Base-by-base conservation (phyloP, 2,888 invertebrate species). In the Drosophila bunnanda region DNA sequence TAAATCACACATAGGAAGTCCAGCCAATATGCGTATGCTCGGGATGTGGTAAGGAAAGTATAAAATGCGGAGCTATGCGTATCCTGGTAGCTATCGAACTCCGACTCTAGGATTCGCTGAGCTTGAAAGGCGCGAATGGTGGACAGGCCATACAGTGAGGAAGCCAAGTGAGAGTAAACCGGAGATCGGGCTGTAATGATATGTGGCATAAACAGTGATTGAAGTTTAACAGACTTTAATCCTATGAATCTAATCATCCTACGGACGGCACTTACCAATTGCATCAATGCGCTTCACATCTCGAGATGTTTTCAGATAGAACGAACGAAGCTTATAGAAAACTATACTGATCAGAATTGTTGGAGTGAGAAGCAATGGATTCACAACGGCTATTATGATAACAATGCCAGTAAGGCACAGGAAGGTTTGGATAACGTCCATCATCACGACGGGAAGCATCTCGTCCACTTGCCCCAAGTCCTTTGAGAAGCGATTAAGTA, bases 11-110 rank as follows among this genome's bases (percentile, higher is more conserved):
- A 98, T 59, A 98, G 95, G 76, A 97, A 93, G 91, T 99, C 99
- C 84, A 99, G 93, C 94, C 97, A 97, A 89, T 98, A 96, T 0
- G 98, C 98, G 90, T 99, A 98, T 80, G 99, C 98, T 73, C 98
- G 95, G 2, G 97, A 97, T 2, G 97, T 96, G 1, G 96, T 95
- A 38, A 99, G 95, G 91, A 98, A 98, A 83, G 97, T 93, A 90
- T 95, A 98, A 96, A 97, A 99, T 0, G 98, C 96, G 0, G 98
- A 96, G 59, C 98, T 97, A 90, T 99, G 98, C 1, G 96, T 91
- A 89, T 97, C 96, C 91, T 97, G 96, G 88, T 96, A 95, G 78
- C 94, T 94, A 83, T 97, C 97, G 86, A 97, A 97, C 90, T 97
- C 97, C 46, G 94, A 93, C 52, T 95, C 95, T 48, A 98, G 95